Conservation (phyloP, 2,797 vertebrate genomes). For the Xenops minutus region DNA sequence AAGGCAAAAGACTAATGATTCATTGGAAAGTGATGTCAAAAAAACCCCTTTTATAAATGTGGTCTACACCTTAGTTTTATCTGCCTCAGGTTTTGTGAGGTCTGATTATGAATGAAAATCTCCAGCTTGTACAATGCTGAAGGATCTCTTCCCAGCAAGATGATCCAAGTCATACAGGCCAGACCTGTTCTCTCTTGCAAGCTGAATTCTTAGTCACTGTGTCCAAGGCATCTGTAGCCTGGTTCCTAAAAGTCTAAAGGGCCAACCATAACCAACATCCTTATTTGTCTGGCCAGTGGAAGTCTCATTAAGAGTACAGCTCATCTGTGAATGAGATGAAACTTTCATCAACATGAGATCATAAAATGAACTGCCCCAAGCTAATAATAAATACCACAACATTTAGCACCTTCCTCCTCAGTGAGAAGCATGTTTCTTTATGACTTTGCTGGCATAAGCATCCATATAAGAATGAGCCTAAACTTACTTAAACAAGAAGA, state of each 20-base stretch:
- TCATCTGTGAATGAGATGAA: not conserved
- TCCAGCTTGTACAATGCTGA: not conserved
- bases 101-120: not conserved
- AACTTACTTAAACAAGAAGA: not conserved
- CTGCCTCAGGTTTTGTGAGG: not conserved
- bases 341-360: not conserved
- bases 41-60: not conserved
- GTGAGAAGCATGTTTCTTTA: not conserved
- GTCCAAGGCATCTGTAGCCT: not conserved
- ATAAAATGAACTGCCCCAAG: not conserved
- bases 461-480: not conserved
- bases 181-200: not conserved
- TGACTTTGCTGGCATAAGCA: not conserved
- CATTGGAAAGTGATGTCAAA: not conserved
- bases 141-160: not conserved
- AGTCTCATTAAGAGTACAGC: not conserved
- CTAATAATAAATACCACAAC: not conserved
- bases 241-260: not conserved
- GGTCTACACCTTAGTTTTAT: not conserved
- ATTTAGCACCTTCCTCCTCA: not conserved
- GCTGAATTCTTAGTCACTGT: not conserved
- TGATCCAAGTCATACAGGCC: not conserved
- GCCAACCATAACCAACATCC: not conserved
- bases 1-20: not conserved
- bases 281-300: not conserved